These are phyloP conservation scores for Gephyroberyx darwinii DNA, from an alignment of 2,797 vertebrate species.

Conservation along the genomic window DNA sequence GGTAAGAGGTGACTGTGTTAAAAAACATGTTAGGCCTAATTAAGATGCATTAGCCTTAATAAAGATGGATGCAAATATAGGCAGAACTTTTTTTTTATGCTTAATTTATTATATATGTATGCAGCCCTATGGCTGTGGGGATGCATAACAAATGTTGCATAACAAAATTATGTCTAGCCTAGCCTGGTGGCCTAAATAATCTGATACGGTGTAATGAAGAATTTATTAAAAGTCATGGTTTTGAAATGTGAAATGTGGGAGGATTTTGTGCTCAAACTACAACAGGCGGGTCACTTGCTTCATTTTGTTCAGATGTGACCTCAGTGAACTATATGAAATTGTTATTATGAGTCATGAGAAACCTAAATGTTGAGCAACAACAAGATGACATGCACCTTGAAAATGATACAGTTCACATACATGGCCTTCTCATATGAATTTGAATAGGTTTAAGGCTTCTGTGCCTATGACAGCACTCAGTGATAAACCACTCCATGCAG, in stretches of 20 bases:
- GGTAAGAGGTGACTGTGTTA: neutral
- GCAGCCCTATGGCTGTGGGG: neutral
- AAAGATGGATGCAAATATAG: slow-evolving; percentile 5
- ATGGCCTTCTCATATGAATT: neutral
- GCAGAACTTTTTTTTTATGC: neutral
- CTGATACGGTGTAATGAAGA: slow-evolving; percentile 42
- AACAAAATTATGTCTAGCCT: slow-evolving; percentile 7
- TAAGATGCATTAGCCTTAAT: neutral
- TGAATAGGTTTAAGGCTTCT: neutral
- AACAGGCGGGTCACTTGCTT: neutral
- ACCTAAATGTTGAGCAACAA: slow-evolving; percentile 9
- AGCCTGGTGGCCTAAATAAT: slow-evolving; percentile 41
- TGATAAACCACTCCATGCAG: slow-evolving; percentile 19
- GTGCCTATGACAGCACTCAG: neutral
- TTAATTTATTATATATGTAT: slow-evolving; percentile 17
- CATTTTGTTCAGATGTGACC: neutral
- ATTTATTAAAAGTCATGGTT: slow-evolving; percentile 25
- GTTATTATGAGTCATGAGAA: neutral
- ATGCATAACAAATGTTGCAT: slow-evolving; percentile 13
- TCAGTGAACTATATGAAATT: neutral
- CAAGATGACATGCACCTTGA: neutral
- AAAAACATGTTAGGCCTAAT: neutral
- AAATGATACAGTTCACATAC: neutral
- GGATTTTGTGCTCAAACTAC: slow-evolving; percentile 8
- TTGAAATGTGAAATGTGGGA: slow-evolving; percentile 15